phyloP scores from a whole-genome alignment of 2,888 invertebrate species.

The Blastobasis adustella region DNA sequence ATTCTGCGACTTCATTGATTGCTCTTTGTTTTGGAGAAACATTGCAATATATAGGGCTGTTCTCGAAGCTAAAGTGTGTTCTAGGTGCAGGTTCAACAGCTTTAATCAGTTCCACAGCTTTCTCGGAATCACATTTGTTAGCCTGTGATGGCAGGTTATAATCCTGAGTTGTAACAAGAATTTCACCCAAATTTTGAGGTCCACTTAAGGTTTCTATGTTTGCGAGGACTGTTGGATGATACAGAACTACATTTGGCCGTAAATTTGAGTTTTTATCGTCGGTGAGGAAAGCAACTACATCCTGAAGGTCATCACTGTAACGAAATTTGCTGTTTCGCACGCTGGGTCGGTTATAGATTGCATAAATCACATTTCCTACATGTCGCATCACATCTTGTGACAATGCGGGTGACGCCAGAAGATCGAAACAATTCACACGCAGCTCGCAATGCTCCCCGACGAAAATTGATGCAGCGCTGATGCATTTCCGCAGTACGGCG shows the following conservation, averaged over 20 bases:
- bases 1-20: slow-evolving; percentile 22
- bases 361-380: slow-evolving; percentile 42
- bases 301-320: slow-evolving; percentile 56
- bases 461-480: slow-evolving; percentile 43
- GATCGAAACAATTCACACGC: slow-evolving; percentile 56
- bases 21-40: slow-evolving; percentile 35
- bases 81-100: slow-evolving; percentile 47
- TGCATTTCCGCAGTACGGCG: slow-evolving; percentile 42
- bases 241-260: slow-evolving; percentile 55
- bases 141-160: slow-evolving; percentile 28
- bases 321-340: slow-evolving; percentile 28
- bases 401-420: slow-evolving; percentile 17
- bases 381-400: slow-evolving; percentile 37
- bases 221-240: slow-evolving; percentile 63
- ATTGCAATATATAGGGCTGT: slow-evolving; percentile 58
- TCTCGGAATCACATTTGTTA: slow-evolving; percentile 65
- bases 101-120: slow-evolving; percentile 48
- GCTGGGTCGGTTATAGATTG: slow-evolving; percentile 15
- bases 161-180: slow-evolving; percentile 34
- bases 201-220: slow-evolving; percentile 42
- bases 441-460: slow-evolving; percentile 48
- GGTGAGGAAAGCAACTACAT: slow-evolving; percentile 47
- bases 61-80: slow-evolving; percentile 29
- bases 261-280: slow-evolving; percentile 43
- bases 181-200: slow-evolving; percentile 35